Evolutionary conservation across 2,113 vertebrate genomes (phyloP), one percentile per base, ranked within the genome.

Genomic region (Rhombomys opimus): DNA sequence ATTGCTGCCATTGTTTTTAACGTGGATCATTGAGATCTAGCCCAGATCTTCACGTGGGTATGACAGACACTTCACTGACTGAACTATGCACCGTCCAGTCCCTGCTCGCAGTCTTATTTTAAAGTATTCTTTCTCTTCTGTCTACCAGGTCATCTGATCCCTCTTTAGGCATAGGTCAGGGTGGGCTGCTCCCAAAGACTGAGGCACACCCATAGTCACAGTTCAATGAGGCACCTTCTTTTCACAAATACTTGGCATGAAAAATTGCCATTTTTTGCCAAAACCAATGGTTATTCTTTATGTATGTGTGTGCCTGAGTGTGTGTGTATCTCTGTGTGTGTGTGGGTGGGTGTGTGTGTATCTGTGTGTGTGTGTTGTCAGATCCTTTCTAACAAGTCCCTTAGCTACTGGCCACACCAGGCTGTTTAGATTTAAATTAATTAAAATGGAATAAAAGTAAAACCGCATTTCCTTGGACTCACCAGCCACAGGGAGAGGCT

Each of bases 381-480:
- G 14, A 46, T n/a, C 59, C 23, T 10, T 1, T 1, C 41, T 73
- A 50, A 30, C 38, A 35, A 4, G 1, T 63, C 59, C 70, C 59
- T 65, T 67, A 87, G 90, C 87, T 70, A 10, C 63, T 89, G 32
- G 35, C 78, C 57, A 41, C 10, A 2, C 1, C 73, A 14, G 50
- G 25, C 84, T 63, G 14, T 67, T 81, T 46, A 54, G 17, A 46
- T 93, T 78, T 87, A 17, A 95, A 87, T 38, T 50, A 65, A 77
- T 68, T 46, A 68, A 89, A 57, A 46, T 10, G 30, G 87, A 57
- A 12, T n/a, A 20, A 95, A 88, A 61, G 50, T 38, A 89, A 77
- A n/a, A 38, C 35, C 13, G 63, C 15, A 2, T 14, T 54, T 93
- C 52, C 78, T 22, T 0, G 1, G 90, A n/a, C 84, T 70, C 52